phyloP scores from a whole-genome alignment of 2,797 vertebrate genomes.

The Pseudochirops cupreus region DNA sequence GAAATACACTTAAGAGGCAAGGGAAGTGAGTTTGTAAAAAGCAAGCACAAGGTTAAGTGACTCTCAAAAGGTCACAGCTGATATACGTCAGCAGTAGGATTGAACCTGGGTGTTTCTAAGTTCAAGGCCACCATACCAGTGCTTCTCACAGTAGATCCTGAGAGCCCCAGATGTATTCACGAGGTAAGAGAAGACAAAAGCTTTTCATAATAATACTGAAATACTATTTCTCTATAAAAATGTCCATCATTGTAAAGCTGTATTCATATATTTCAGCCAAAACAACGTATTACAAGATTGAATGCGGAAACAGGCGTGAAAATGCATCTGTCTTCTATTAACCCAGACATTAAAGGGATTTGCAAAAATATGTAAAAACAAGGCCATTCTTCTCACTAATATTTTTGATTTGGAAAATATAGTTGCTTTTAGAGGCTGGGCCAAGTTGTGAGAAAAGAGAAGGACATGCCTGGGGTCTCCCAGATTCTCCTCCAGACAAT shows the following conservation, averaged over 20 bases:
- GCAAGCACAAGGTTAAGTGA: neutral
- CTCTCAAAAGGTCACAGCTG: neutral
- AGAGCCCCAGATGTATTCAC: neutral
- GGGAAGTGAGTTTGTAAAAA: neutral
- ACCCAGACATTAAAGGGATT: neutral
- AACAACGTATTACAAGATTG: neutral
- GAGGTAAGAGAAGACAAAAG: neutral
- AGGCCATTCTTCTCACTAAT: neutral
- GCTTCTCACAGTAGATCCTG: neutral
- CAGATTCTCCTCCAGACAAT: neutral
- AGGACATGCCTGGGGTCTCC: neutral
- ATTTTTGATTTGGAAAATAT: neutral
- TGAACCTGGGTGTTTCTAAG: neutral
- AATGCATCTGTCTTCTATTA: neutral
- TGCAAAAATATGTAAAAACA: neutral
- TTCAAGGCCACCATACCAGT: neutral
- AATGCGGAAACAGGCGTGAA: neutral
- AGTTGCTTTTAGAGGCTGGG: neutral
- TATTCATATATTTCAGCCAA: neutral
- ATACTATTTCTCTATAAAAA: neutral
- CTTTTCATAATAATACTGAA: neutral
- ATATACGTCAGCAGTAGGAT: neutral
- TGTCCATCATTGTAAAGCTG: neutral
- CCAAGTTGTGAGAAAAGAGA: neutral
- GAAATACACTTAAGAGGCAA: neutral